Evolutionary conservation across 2,888 invertebrate species (phyloP), one percentile per base, ranked within the genome.

Genomic region (Conomelus anceps): DNA sequence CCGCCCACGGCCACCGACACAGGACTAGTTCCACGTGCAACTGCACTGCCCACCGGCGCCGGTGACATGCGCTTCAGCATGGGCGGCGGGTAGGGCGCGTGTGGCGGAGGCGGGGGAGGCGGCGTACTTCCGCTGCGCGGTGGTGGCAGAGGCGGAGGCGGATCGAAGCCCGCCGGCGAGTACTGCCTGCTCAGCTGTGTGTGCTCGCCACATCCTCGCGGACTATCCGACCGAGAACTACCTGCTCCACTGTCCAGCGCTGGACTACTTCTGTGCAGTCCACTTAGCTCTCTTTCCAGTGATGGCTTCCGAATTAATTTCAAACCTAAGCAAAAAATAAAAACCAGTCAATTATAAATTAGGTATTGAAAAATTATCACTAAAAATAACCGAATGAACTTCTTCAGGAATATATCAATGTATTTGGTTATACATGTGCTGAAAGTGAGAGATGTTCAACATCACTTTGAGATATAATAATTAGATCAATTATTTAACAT

Each of bases 161-260:
- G 94, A 93, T 94, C 94, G 92, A 94, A 94, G 90, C 94, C 94
- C 86, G 95, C 96, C 11, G 96, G 96, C 89, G 96, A 96, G 93
- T 96, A 96, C 92, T 96, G 96, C 88, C 96, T 94, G 91, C 95
- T 95, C 84, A 96, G 94, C 92, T 96, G 96, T 86, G 96, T 95
- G 92, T 96, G 95, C 84, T 91, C 92, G 91, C 96, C 96, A 17
- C 95, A 93, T 91, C 96, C 94, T 91, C 98, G 96, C 22, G 98
- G 98, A 93, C 97, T 98, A 93, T 98, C 98, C 7, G 98, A 98
- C 89, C 98, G 95, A 86, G 97, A 97, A 92, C 97, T 97, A 88
- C 97, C 97, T 20, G 97, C 97, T 22, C 97, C 98, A 89, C 97
- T 97, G 93, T 98, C 98, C 90, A 98, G 94, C 22, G 97, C 92